Base-by-base conservation (phyloP, 2,797 vertebrate species). In the Australoheros facetus region DNA sequence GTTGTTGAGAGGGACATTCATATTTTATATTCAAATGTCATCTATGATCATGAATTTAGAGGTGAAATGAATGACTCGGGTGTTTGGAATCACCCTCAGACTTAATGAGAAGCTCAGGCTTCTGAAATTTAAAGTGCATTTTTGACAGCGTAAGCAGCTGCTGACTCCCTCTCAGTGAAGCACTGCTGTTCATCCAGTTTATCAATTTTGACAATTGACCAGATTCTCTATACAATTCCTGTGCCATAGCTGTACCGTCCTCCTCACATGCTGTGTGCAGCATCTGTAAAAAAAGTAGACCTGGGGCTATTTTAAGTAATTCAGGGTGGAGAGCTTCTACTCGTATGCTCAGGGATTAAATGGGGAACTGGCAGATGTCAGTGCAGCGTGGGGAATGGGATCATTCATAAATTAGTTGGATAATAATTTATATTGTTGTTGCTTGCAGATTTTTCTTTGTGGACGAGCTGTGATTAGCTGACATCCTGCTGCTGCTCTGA, bases 121-220 rank as follows among this genome's bases (percentile, higher is more conserved):
- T 69, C 42, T n/a, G 3, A 69, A 17, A 3, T 51, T 69, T 66
- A 28, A 45, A 66, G 62, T 2, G 42, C 16, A 30, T 66, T 66
- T 81, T 58, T 73, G 60, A 60, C 28, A 21, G 17, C 39, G 26
- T 56, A 69, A 79, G 77, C 80, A 81, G 72, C 78, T 73, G 78
- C 60, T 77, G 74, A 77, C 55, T 86, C 76, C 14, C 75, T 71
- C 81, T 58, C 79, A 85, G 64, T 17, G 73, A 57, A 16, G 76
- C 48, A 3, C 64, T 69, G 75, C 45, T 76, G 69, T 28, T 83
- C 79, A 85, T 85, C 82, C 80, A 76, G 74, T 80, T 78, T 55
- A 80, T 83, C 64, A 73, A 69, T 30, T 69, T n/a, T 51, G 6
- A 69, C 48, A 69, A 28, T 13, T 30, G 28, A 51, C 23, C 28